Base-by-base conservation (phyloP, 2,888 invertebrate species). In the Plagodis dolabraria region DNA sequence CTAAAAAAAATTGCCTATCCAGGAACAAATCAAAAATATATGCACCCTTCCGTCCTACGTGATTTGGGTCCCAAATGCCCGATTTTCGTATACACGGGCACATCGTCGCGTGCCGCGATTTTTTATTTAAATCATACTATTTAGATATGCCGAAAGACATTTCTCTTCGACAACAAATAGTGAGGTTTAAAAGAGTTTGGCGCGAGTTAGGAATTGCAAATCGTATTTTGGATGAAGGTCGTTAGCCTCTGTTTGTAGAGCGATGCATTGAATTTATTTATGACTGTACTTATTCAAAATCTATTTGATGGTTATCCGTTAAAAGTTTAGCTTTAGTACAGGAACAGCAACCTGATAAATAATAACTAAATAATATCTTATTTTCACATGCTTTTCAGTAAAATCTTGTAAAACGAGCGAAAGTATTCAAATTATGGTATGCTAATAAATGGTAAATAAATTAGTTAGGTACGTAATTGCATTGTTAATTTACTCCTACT, bases 11-110 rank as follows among this genome's bases (percentile, higher is more conserved):
- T 85, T 84, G 87, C 86, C 83, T 85, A 80, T 80, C 80, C 82
- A 84, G 87, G 86, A 86, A 91, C 89, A 91, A 92, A 90, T 91
- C 90, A 92, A 90, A 92, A 92, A 92, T 89, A 91, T 92, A 92
- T 92, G 91, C 92, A 92, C 92, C 92, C 92, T 91, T 87, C 85
- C 78, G 68, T 64, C 71, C 77, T 85, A 92, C 92, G 92, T 92
- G 92, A 86, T 82, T 81, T 74, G 90, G 76, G 85, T 89, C 71
- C 79, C 54, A 79, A 85, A 85, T 75, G 74, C 72, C 75, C 82
- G 76, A 89, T 89, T 91, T 91, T 86, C 87, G 87, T 88, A 85
- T 82, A 77, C 77, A 77, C 77, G 80, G 78, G 77, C 83, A 85
- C 85, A 83, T 83, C 74, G 85, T 89, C 89, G 88, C 89, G 89